Evolutionary conservation across 1,140 invertebrate species (phyloP), one percentile per base, ranked within the genome.

Genomic region (Zaprionus africanus): DNA sequence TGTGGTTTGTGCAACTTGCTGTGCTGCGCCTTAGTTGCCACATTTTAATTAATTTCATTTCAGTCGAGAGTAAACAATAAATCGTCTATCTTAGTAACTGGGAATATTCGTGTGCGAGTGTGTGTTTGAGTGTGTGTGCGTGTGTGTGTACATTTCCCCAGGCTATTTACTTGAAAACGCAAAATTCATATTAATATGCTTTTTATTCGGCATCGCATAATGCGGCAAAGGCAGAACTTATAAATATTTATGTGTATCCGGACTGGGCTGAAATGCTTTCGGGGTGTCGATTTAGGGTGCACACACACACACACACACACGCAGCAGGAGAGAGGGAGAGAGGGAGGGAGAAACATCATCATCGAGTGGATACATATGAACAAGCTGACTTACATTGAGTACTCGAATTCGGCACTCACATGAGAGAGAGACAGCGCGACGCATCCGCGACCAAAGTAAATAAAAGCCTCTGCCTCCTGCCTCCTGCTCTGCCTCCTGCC

Each of bases 211-310:
- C 24, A 59, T 46, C 54, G 41, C 79, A 80, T 83, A 79, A 80
- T 76, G 82, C 62, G 82, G 82, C 75, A 81, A 72, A 82, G 76
- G 82, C 82, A 76, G 69, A 76, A 84, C 81, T 87, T 88, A 90
- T 87, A 88, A 87, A 87, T 87, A 87, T 87, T 87, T 87, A 88
- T 88, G 79, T 66, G 74, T 68, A 76, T 87, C 84, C 85, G 84
- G 81, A 49, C 19, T 41, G 72, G 36, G 31, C 60, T 26, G 51
- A 81, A 81, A 76, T 76, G 63, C 51, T 19, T 60, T 54, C 66
- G 59, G 58, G 72, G 63, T 69, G 65, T 69, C 72, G 83, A 87
- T 82, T 73, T 77, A 56, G 78, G 78, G 63, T 68, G 74, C 64
- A 31, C 57, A 46, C 51, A 68, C 70, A 53, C 46, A 68, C 70